phyloP scores from a whole-genome alignment of 2,113 vertebrate genomes.

The Zootoca vivipara region DNA sequence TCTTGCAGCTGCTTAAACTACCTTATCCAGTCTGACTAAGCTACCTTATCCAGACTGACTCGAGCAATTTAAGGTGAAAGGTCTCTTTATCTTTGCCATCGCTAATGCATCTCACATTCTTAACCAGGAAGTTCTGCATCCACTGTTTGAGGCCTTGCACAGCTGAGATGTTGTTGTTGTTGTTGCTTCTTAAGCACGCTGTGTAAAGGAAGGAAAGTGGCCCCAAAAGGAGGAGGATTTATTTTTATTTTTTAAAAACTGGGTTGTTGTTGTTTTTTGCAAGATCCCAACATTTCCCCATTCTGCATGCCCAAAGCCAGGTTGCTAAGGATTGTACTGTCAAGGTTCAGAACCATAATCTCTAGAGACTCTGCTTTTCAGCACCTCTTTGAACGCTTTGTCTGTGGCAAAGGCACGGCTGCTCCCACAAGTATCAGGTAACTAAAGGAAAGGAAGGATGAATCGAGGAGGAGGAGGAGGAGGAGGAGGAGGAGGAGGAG shows the following conservation, averaged over 20 bases:
- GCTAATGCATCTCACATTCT: slow-evolving; percentile 63
- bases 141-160: slow-evolving; percentile 39
- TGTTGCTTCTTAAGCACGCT: not conserved
- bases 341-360: slow-evolving; percentile 66
- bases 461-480: slow-evolving; percentile 69
- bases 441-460: slow-evolving; percentile 70
- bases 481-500: slow-evolving; percentile 55
- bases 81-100: slow-evolving; percentile 59
- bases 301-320: slow-evolving; percentile 54
- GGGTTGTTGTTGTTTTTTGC: slow-evolving; percentile 13
- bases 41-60: slow-evolving; percentile 63
- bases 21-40: slow-evolving; percentile 64
- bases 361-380: slow-evolving; percentile 87
- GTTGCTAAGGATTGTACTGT: slow-evolving; percentile 75
- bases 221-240: not conserved
- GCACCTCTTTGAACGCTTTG: slow-evolving; percentile 92
- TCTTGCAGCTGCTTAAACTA: slow-evolving; percentile 52
- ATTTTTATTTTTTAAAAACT: not conserved
- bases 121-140: slow-evolving; percentile 53
- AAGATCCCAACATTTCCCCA: not conserved
- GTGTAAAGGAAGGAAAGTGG: not conserved
- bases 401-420: slow-evolving; percentile 82
- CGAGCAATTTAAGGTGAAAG: slow-evolving; percentile 41
- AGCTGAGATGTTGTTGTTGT: not conserved
- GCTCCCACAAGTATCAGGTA: slow-evolving; percentile 98